Evolutionary conservation across 2,797 vertebrate genomes (phyloP).

Genomic region (Varecia variegata): DNA sequence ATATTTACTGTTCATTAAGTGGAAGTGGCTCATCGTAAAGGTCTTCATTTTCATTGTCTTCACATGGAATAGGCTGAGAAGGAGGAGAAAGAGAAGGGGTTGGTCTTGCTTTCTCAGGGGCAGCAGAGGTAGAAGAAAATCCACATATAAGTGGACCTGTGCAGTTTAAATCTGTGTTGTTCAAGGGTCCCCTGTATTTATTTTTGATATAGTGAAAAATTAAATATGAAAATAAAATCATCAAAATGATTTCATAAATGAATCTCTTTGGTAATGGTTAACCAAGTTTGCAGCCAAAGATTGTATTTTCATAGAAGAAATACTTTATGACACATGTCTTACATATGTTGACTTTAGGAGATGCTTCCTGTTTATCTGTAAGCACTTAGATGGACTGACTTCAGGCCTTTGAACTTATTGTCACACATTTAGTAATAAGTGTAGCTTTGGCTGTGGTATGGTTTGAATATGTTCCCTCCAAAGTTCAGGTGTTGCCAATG

Average conservation of each 20-base stretch:
- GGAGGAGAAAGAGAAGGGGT: neutral
- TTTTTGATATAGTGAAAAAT: neutral
- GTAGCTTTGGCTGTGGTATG: neutral
- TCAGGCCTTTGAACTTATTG: neutral
- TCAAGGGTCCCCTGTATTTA: neutral
- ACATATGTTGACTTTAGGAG: neutral
- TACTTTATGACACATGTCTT: neutral
- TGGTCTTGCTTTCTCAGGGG: neutral
- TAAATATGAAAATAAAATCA: neutral
- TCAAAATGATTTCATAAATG: neutral
- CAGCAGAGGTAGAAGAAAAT: neutral
- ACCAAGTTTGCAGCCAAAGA: neutral
- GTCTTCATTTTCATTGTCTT: neutral
- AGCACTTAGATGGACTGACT: neutral
- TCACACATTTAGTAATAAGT: neutral
- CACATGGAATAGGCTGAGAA: neutral
- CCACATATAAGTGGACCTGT: neutral
- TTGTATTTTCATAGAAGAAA: neutral
- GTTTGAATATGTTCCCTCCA: too few relatives aligned
- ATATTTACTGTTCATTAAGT: neutral
- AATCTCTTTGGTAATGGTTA: neutral
- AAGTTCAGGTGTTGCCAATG: neutral
- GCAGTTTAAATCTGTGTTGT: neutral
- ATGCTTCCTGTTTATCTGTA: neutral
- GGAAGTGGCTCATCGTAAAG: neutral